Evolutionary conservation across 1,140 invertebrate species (phyloP).

Genomic region (Drosophila triauraria): DNA sequence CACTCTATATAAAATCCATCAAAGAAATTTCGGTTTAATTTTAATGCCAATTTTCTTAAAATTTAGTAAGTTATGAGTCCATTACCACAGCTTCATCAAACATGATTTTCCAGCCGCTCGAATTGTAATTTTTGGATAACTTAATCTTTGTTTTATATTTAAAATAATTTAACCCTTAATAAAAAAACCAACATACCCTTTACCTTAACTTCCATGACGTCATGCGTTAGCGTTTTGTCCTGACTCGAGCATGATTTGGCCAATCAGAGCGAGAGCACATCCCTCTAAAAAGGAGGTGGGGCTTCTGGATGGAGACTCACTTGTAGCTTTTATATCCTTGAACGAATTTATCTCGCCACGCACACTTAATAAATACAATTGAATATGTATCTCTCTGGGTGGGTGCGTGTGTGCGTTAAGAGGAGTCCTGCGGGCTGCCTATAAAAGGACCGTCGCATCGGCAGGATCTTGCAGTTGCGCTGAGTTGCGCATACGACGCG

Average conservation of each 20-base stretch:
- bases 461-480: slow-evolving; percentile 77
- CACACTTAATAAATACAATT: slow-evolving; percentile 84
- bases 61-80: too few species aligned
- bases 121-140: neutral
- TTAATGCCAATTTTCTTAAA: too few species aligned
- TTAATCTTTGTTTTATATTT: neutral
- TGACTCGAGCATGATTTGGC: slow-evolving; percentile 84
- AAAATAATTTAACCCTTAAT: neutral
- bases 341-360: slow-evolving; percentile 83
- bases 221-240: slow-evolving; percentile 67
- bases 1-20: too few species aligned
- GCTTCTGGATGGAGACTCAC: slow-evolving; percentile 65
- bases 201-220: slow-evolving; percentile 54
- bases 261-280: slow-evolving; percentile 72
- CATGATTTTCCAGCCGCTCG: neutral
- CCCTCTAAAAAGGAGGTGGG: slow-evolving; percentile 49
- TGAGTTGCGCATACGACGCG: slow-evolving; percentile 69
- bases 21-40: too few species aligned
- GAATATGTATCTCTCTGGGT: slow-evolving; percentile 70
- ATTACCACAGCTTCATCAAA: too few species aligned
- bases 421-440: slow-evolving; percentile 44
- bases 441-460: slow-evolving; percentile 60
- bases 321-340: slow-evolving; percentile 83
- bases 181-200: neutral
- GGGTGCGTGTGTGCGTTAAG: slow-evolving; percentile 16